These are phyloP conservation scores for Unio delphinus DNA, from an alignment of 2,888 invertebrate genomes.

Conservation along the genomic window DNA sequence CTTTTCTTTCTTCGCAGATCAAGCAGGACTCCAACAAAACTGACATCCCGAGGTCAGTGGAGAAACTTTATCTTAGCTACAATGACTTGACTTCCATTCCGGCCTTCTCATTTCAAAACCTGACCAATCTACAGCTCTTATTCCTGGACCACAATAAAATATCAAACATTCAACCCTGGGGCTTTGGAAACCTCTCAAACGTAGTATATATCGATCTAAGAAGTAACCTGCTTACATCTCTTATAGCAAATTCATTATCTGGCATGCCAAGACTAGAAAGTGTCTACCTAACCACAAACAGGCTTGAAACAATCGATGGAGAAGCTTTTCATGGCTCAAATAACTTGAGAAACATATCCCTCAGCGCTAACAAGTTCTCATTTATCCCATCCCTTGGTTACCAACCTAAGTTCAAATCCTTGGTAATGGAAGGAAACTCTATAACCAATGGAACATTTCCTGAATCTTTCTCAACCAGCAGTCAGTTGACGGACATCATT, in stretches of 20 bases:
- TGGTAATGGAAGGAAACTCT: conserved; percentile 46
- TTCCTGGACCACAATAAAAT: no score
- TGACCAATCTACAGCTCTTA: no score
- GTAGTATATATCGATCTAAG: conserved; percentile 19
- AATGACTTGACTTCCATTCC: conserved; percentile 33
- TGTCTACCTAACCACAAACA: conserved; percentile 29
- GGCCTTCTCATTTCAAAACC: conserved; percentile 6
- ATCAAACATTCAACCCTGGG: conserved; percentile 5
- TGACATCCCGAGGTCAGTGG: conserved; percentile 34
- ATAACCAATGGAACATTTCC: conserved; percentile 50
- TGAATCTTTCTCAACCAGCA: conserved; percentile 18
- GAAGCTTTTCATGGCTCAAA: conserved; percentile 33
- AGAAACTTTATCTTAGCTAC: conserved; percentile 41
- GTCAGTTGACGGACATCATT: conserved; percentile 26
- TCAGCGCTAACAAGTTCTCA: conserved; percentile 41
- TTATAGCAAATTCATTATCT: conserved; percentile 36
- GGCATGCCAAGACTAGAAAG: conserved; percentile 7
- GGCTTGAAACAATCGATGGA: conserved; percentile 25
- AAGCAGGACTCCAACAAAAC: no score
- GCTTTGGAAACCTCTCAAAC: conserved; percentile 28
- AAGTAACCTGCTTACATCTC: conserved; percentile 29
- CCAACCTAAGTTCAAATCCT: conserved; percentile 29
- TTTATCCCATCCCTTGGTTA: conserved; percentile 31
- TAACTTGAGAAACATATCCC: conserved; percentile 29
- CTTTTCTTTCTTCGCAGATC: no score